Evolutionary conservation across 2,797 vertebrate species (phyloP).

Genomic region (Apodemus agrarius): DNA sequence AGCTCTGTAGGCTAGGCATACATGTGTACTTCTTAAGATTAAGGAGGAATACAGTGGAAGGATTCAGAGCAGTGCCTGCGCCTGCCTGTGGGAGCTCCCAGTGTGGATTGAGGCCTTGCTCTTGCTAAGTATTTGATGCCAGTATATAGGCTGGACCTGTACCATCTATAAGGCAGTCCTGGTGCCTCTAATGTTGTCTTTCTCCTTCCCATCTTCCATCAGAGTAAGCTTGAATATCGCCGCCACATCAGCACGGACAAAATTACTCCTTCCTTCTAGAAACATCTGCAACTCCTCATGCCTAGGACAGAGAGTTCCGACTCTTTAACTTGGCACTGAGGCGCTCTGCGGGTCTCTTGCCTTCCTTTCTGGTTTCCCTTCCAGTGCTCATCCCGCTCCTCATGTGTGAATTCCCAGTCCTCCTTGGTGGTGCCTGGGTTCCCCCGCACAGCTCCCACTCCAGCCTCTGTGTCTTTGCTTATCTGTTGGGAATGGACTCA

Average conservation of each 20-base stretch:
- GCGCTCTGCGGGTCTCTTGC: background rate
- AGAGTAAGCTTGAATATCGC: background rate
- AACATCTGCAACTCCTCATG: background rate
- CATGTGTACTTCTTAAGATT: background rate
- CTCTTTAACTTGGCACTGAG: background rate
- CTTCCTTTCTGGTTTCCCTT: background rate
- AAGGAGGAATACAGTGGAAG: background rate
- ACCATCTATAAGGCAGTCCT: background rate
- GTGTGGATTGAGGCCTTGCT: background rate
- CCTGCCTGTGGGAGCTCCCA: background rate
- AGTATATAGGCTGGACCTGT: background rate
- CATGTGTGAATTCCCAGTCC: background rate
- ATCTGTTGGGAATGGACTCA: background rate
- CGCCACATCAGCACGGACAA: background rate
- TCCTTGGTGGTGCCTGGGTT: accelerated
- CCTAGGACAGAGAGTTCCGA: background rate
- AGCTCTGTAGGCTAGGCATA: background rate
- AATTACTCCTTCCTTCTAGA: background rate
- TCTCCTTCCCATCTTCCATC: background rate
- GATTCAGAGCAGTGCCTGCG: background rate
- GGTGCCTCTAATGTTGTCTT: background rate
- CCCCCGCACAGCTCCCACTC: background rate
- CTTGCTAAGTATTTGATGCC: background rate
- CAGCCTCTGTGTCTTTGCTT: background rate
- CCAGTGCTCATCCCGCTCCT: background rate